phyloP scores from a whole-genome alignment of 1,140 invertebrate genomes.

The Metopolophium dirhodum region DNA sequence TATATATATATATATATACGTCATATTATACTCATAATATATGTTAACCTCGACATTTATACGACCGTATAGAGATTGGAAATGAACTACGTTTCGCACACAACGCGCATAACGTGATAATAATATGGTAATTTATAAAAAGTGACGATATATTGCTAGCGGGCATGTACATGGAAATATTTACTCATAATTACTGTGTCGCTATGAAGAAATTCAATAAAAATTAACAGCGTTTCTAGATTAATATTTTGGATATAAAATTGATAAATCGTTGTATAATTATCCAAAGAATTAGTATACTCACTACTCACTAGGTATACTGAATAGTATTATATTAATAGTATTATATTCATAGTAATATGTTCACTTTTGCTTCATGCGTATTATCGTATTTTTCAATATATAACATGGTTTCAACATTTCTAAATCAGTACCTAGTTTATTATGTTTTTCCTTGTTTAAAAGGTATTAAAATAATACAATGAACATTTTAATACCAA shows the following conservation, averaged over 20 bases:
- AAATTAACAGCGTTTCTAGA: neutral
- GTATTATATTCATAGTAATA: neutral
- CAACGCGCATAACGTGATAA: neutral
- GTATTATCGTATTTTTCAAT: neutral
- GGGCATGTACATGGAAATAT: neutral
- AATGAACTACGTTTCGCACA: neutral
- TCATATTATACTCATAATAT: neutral
- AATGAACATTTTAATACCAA: neutral
- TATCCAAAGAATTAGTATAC: neutral
- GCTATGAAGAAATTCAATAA: slow-evolving; percentile 9
- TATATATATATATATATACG: neutral
- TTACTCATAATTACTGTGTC: neutral
- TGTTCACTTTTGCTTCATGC: neutral
- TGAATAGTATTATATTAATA: too few relatives aligned
- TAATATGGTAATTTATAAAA: slow-evolving; percentile 30
- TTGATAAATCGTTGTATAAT: neutral
- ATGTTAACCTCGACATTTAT: slow-evolving; percentile 44
- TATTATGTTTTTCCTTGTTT: neutral
- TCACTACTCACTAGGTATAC: neutral
- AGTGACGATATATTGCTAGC: neutral
- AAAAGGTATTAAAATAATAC: neutral
- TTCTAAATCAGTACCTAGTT: too few relatives aligned
- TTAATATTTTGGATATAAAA: neutral
- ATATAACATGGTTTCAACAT: neutral
- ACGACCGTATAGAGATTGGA: slow-evolving; percentile 26